These are phyloP conservation scores for Ornithoptera alexandrae DNA, from an alignment of 2,888 invertebrate genomes.

Conservation along the genomic window DNA sequence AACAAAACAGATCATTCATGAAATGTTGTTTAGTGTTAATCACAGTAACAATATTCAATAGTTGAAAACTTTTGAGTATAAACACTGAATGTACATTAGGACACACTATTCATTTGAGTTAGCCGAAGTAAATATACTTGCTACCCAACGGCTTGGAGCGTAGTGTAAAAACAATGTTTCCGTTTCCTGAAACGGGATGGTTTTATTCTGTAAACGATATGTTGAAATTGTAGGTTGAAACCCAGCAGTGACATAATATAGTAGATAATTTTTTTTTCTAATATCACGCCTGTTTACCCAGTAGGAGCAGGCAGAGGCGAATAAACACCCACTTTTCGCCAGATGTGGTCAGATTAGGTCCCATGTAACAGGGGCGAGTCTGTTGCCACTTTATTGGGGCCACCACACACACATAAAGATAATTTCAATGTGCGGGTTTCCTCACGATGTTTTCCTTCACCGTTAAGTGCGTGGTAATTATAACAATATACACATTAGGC, in stretches of 20 bases:
- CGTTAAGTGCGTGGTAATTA: no score
- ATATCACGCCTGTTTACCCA: no score
- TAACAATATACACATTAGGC: no score
- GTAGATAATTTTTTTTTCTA: not conserved
- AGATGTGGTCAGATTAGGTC: no score
- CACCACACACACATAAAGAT: no score
- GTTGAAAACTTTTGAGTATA: not conserved
- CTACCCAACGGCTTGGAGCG: not conserved
- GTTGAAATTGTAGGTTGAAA: not conserved
- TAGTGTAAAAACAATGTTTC: conserved; percentile 3
- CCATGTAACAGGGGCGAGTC: no score
- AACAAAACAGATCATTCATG: not conserved
- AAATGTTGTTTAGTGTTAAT: not conserved
- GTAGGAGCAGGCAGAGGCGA: no score
- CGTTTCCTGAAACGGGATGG: not conserved
- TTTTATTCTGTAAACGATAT: not conserved
- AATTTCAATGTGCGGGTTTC: no score
- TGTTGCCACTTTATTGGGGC: no score
- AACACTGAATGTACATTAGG: not conserved
- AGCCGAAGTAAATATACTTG: conserved; percentile 4
- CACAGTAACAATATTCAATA: not conserved
- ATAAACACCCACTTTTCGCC: no score
- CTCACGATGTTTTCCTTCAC: no score
- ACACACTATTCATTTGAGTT: not conserved
- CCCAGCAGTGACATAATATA: not conserved